Base-by-base conservation (phyloP, 2,797 vertebrate species). In the Bovichtus diacanthus region DNA sequence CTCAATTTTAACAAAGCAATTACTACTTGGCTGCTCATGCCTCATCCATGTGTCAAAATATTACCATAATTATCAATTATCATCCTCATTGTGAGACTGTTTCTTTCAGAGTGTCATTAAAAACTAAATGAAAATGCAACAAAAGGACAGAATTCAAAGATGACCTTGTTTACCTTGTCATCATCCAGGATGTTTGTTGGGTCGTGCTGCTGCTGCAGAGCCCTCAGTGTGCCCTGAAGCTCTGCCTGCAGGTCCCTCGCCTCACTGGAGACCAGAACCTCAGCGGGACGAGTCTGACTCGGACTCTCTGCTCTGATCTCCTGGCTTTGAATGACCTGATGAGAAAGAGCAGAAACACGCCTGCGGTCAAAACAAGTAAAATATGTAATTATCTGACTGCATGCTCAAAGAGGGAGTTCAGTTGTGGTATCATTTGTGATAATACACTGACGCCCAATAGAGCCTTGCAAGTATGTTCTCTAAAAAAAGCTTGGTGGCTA, bases 201-300 rank as follows among this genome's bases (percentile, higher is more conserved):
- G 19, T 97, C 95, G 77, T 93, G 86, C 66, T 93, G 95, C 63
- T 92, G 95, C 70, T 98, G 97, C 60, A 96, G 92, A 72, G 94
- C 38, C 82, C 82, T 94, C 78, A 99, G 87, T 43, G 90, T 93
- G 56, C 88, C 93, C 84, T 96, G 93, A 62, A 99, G 44, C 36
- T 98, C 96, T 23, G 60, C 76, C 79, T 97, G 96, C 82, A 98
- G 94, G 63, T 90, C 81, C 74, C 79, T 92, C 56, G 92, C 64
- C 80, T 93, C 87, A 13, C 68, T 38, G 19, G 76, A 58, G 55
- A 72, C 34, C 60, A 25, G n/a, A 16, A 73, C 12, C 63, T 66
- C 54, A 59, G 83, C 75, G 58, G 64, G 70, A 87, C 46, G 68
- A 67, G 69, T 21, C 76, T 43, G 76, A 63, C 54, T 78, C 76